phyloP scores from a whole-genome alignment of 2,113 vertebrate species.

The Emydocephalus ijimae region DNA sequence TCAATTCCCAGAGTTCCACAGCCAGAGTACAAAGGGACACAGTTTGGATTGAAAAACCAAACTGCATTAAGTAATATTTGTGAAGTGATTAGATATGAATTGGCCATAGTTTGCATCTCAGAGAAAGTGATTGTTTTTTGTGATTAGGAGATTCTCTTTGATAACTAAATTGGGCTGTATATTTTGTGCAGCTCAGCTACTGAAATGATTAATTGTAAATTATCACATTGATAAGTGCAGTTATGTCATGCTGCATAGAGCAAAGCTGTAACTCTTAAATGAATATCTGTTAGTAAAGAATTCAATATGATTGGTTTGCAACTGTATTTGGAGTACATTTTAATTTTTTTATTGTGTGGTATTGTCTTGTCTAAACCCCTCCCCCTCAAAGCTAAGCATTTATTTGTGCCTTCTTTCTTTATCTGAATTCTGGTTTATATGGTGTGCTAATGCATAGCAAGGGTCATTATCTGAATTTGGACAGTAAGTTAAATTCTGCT shows the following conservation, averaged over 20 bases:
- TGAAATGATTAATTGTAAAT: slow-evolving; percentile 9
- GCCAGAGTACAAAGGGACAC: background rate
- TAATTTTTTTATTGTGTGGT: background rate
- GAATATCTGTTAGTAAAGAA: background rate
- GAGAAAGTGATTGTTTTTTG: background rate
- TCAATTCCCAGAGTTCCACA: background rate
- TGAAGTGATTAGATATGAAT: slow-evolving; percentile 14
- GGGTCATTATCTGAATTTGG: background rate
- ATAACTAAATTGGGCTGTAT: background rate
- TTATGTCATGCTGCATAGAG: background rate
- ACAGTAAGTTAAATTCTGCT: background rate
- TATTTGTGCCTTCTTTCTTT: background rate
- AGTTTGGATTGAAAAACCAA: slow-evolving; percentile 1
- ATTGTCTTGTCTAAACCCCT: background rate
- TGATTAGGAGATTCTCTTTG: slow-evolving; percentile 1
- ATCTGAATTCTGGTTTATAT: background rate
- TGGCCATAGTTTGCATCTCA: background rate
- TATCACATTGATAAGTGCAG: background rate
- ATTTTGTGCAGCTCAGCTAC: background rate
- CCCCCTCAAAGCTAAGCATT: background rate
- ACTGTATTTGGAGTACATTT: background rate
- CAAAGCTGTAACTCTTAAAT: background rate
- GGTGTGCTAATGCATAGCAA: background rate
- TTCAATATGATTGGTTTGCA: background rate
- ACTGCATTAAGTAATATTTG: slow-evolving; percentile 10